Evolutionary conservation across 1,140 invertebrate genomes (phyloP).

Genomic region (Formica exsecta): DNA sequence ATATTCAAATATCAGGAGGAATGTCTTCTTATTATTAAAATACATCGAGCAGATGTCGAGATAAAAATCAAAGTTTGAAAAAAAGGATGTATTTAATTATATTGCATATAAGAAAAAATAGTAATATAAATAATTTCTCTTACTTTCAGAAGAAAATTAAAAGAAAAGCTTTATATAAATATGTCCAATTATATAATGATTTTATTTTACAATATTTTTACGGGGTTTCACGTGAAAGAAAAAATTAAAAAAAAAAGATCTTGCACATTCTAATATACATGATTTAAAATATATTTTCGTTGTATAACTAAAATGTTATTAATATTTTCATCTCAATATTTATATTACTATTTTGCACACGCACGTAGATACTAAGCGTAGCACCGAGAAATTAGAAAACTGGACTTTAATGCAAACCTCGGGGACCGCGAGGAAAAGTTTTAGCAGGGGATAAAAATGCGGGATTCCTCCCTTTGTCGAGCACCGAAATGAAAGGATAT

Average conservation of each 20-base stretch:
- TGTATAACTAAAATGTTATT: too few relatives aligned
- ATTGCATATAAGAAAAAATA: too few relatives aligned
- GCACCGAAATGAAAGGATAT: slow-evolving; percentile 2
- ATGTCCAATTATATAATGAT: not conserved
- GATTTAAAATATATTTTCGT: too few relatives aligned
- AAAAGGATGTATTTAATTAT: not conserved
- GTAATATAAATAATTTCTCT: slow-evolving; percentile 1
- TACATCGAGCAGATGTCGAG: not conserved
- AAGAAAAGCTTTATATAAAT: not conserved
- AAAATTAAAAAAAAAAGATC: not conserved
- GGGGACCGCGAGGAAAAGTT: not conserved
- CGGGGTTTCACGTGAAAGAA: too few relatives aligned
- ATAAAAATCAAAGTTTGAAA: not conserved
- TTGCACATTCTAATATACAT: not conserved
- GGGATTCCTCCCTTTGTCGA: not conserved
- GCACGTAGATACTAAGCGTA: not conserved
- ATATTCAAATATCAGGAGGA: not conserved
- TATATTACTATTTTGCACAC: not conserved
- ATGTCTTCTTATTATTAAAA: not conserved
- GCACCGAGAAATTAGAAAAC: slow-evolving; percentile 20
- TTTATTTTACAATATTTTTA: not conserved
- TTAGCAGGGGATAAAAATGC: slow-evolving; percentile 26
- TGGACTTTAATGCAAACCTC: not conserved
- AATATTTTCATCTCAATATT: not conserved
- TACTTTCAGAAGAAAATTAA: not conserved